A percentile compares a stretch with the other conserved stretches of the same genome.
Evolutionary conservation across 2,888 invertebrate species (phyloP).

Genomic region (Athalia circularis): DNA sequence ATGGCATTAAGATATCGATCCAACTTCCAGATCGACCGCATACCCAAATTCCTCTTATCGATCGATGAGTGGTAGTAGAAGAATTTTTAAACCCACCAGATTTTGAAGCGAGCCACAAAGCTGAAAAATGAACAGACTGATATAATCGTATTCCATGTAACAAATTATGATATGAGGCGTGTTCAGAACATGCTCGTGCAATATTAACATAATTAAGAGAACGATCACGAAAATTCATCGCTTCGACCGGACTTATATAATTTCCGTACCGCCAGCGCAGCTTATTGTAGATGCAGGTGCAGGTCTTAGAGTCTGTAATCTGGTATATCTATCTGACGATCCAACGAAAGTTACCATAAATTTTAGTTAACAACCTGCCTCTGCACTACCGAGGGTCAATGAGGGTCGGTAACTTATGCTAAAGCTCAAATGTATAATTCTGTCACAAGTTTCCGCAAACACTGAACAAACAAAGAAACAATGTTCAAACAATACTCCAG

Average conservation of each 20-base stretch:
- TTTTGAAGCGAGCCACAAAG: too few relatives aligned
- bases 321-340: slow-evolving; percentile 20
- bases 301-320: not conserved
- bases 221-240: slow-evolving; percentile 9
- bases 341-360: slow-evolving; percentile 36
- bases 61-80: too few relatives aligned
- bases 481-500: too few relatives aligned
- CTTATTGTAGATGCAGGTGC: too few relatives aligned
- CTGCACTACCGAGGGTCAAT: slow-evolving; percentile 4
- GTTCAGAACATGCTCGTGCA: not conserved
- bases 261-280: slow-evolving; percentile 11
- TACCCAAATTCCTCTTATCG: too few relatives aligned
- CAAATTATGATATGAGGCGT: not conserved
- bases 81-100: too few relatives aligned
- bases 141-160: not conserved
- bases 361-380: slow-evolving; percentile 12
- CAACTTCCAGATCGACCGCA: too few relatives aligned
- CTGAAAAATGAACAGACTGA: too few relatives aligned
- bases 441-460: too few relatives aligned
- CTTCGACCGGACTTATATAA: slow-evolving; percentile 13
- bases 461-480: too few relatives aligned
- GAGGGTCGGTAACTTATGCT: slow-evolving; percentile 21
- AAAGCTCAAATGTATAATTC: not conserved
- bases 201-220: not conserved
- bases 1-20: too few relatives aligned